Base-by-base conservation (phyloP, 35 echinoderm and acorn worm genomes). In the Patiria miniata region DNA sequence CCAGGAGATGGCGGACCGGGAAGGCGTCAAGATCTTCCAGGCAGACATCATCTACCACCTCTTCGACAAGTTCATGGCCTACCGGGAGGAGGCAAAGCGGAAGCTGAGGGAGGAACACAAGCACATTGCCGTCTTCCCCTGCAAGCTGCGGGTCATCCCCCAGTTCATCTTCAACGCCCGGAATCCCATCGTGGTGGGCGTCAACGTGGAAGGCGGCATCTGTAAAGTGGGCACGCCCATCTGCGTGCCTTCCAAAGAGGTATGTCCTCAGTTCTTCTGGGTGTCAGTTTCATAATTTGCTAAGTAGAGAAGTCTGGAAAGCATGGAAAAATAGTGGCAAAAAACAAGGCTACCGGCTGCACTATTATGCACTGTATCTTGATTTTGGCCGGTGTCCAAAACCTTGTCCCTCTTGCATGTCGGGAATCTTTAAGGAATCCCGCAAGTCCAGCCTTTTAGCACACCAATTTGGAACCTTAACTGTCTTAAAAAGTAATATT, bases 1-100 rank as follows among this genome's bases (percentile, higher is more conserved):
- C 14, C 96, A 99, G 78, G 96, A 99, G 40, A 81, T 99, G 96
- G 96, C 96, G 5, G 96, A 99, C 89, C 79, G 88, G 34, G 96
- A 99, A 37, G 88, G 88, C 59, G 94, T 99, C 85, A 89, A 90
- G 36, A 87, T 99, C 68, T 99, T 99, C 93, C 92, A 94, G 78
- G 96, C 96, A 10, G 93, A 94, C 79, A 98, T 98, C 61, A 98
- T 98, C 79, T 98, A 98, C 83, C 95, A 98, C 61, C 87, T 99
- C 53, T 99, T 99, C 77, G 93, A 94, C 77, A 89, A 80, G 36
- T 99, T 99, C 87, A 94, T 90, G 86, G 84, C 78, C 23, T 84
- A 95, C 83, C 80, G 78, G 54, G 93, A 89, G 15, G 93, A 99
- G 30, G 33, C 90, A 19, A 88, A 89, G 73, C 85, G 83, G 29